Base-by-base conservation (phyloP, 2,797 vertebrate species). In the Phaenicophaeus curvirostris region DNA sequence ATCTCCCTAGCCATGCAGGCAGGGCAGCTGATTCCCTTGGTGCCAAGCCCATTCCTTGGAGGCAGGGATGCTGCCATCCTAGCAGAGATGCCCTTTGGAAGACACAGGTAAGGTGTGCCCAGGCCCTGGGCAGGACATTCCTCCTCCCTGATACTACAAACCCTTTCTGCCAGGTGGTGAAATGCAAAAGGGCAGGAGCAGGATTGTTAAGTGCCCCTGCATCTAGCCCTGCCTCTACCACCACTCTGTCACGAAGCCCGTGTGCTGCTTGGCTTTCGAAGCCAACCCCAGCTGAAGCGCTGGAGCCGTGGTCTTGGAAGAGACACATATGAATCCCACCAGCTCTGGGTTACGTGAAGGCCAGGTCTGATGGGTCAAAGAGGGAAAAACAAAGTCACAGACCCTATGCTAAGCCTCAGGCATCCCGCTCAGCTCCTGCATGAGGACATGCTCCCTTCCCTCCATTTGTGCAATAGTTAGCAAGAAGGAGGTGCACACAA, bases 391-490 rank as follows among this genome's bases (percentile, higher is more conserved):
- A 54, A 21, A 59, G 33, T 30, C 55, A 39, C 35, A 63, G 41
- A 20, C 5, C 9, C 16, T 0, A 0, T 4, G 15, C 6, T 8
- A 37, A 62, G 8, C 28, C 42, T 41, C 59, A 53, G 77, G 55
- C 31, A 27, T 20, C 31, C 51, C 2, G 0, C 23, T 31, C 2
- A 1, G 24, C 44, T 90, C 33, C 74, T 59, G 66, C 28, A 17
- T 6, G 15, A 16, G 21, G 19, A 72, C 48, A 31, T 84, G 33
- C 18, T 75, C 14, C 46, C 19, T 65, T 13, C 30, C 19, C 37
- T 50, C 28, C 0, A 1, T 55, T 21, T 0, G 0, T 33, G 37
- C 35, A n/a, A 4, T 13, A 27, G 39, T 75, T 27, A 63, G 65
- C 33, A 6, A 44, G n/a, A 30, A 90, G 55, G 28, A 20, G 18